phyloP scores from a whole-genome alignment of 2,113 vertebrate species.

The Carollia perspicillata region DNA sequence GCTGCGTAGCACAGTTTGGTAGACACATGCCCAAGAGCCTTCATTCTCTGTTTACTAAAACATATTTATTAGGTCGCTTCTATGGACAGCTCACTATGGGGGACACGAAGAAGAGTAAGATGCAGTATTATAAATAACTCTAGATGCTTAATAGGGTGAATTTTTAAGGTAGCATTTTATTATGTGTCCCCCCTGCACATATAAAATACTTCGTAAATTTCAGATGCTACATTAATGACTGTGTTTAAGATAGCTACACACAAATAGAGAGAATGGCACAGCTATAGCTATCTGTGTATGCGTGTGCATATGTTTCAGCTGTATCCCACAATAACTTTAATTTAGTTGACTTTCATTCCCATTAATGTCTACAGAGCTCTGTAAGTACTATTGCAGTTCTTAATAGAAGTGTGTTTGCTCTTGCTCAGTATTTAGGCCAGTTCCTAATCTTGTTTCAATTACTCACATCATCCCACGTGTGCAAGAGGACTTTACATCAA shows the following conservation, averaged over 20 bases:
- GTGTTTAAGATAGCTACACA: neutral
- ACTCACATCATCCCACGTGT: neutral
- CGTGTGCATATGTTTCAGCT: neutral
- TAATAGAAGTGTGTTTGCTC: neutral
- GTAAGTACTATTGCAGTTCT: neutral
- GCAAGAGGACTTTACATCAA: slow-evolving; percentile 1
- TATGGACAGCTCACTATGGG: neutral
- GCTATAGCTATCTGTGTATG: neutral
- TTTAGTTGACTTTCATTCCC: neutral
- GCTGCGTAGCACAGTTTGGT: neutral
- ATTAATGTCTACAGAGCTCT: neutral
- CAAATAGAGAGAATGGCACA: neutral
- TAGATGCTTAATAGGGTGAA: neutral
- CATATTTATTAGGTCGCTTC: neutral
- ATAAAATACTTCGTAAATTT: neutral
- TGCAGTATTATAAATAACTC: neutral
- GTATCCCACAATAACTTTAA: neutral
- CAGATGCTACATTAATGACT: neutral
- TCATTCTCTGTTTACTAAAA: neutral
- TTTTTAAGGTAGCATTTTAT: neutral
- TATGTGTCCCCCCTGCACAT: no score
- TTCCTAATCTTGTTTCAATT: neutral
- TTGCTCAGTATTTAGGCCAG: neutral
- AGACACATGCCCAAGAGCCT: neutral
- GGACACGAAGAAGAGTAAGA: neutral